Evolutionary conservation across 2,888 invertebrate species (phyloP).

Genomic region (Parnassius apollo): DNA sequence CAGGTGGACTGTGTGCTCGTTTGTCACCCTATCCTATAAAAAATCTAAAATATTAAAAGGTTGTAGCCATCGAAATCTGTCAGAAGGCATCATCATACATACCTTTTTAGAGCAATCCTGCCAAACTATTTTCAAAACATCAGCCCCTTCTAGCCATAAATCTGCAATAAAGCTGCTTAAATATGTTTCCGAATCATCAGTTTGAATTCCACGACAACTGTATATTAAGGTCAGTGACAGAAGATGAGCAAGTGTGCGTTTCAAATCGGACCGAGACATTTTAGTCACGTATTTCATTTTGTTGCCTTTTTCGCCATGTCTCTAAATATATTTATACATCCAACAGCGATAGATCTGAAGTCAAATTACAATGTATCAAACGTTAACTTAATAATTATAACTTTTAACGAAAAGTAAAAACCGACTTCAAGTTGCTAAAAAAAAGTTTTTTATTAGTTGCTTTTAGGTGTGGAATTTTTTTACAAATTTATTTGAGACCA

Average conservation of each 20-base stretch:
- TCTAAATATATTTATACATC: conserved; percentile 26
- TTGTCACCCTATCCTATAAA: too few species aligned
- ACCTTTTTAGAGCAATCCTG: conserved; percentile 76
- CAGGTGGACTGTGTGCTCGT: too few species aligned
- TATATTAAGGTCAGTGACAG: conserved; percentile 43
- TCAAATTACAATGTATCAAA: background rate
- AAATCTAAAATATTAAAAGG: too few species aligned
- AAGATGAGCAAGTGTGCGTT: conserved; percentile 42
- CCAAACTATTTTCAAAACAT: conserved; percentile 71
- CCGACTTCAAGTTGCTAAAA: too few species aligned
- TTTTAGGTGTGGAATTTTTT: too few species aligned
- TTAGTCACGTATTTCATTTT: conserved; percentile 53
- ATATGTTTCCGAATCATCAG: conserved; percentile 58
- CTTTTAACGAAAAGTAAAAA: too few species aligned
- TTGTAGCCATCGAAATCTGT: too few species aligned
- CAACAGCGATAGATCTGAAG: conserved; percentile 8
- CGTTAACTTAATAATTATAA: too few species aligned
- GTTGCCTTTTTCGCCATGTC: conserved; percentile 48
- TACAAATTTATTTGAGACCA: too few species aligned
- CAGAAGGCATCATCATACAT: conserved; percentile 14
- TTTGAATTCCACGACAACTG: conserved; percentile 47
- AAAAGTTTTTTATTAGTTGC: too few species aligned
- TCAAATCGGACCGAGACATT: conserved; percentile 43
- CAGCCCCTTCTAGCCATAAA: conserved; percentile 73
- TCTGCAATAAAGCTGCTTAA: conserved; percentile 68